Evolutionary conservation across 2,113 vertebrate species (phyloP), one percentile per base, ranked within the genome.

Genomic region (Ardeotis arabs): DNA sequence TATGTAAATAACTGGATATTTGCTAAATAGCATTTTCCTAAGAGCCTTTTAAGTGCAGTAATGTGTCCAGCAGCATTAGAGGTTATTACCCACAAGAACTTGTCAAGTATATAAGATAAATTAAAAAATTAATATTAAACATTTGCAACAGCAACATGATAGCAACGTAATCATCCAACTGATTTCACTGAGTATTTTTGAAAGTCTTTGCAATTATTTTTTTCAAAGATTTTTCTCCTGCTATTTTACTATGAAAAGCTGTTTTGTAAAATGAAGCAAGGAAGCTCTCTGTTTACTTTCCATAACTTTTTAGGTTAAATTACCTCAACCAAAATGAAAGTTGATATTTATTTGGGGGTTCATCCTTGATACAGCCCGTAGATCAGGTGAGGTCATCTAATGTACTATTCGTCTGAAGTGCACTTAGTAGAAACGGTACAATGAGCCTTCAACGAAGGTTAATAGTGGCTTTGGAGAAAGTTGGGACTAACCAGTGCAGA

Each of bases 391-490:
- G 15, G 24, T n/a, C 5, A 14, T 24, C 4, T 21, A 56, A 33
- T 10, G 7, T 28, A 3, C 7, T 9, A 8, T 9, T 18, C 2
- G 37, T 63, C 90, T 53, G 50, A 52, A 13, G 45, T 8, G 8
- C 20, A 23, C 12, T 47, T 50, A 23, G 14, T 18, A 60, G 45
- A 60, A 77, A 75, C 21, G 14, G 15, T 10, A 28, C 52, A 41
- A 1, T 7, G 7, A 49, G 14, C 28, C 29, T 66, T 41, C n/a
- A 23, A 0, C 23, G 4, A 23, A 37, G 17, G 11, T 25, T 31
- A n/a, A 39, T 7, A 20, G 1, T 29, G 59, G 4, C 50, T 58
- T 55, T 47, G 58, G 47, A 63, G 47, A 58, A 74, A 72, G n/a
- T 0, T 62, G 27, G 10, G 39, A 55, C 16, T 28, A 41, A 12